Base-by-base conservation (phyloP, 2,888 invertebrate genomes). In the Torymus tubicola region DNA sequence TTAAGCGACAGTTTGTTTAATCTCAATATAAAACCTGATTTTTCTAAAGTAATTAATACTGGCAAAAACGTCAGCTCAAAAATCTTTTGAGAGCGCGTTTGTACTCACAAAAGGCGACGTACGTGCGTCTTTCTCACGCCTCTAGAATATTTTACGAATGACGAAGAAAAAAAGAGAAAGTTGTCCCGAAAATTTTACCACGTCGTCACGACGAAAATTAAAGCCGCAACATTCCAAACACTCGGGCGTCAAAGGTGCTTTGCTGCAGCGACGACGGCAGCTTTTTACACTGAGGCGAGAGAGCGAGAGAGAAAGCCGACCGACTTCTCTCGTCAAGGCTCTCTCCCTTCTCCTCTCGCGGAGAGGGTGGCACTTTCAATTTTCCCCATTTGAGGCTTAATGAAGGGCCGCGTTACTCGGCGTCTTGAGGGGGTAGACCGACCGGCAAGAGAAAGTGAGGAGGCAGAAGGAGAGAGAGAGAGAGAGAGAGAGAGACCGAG, bases 311-410 rank as follows among this genome's bases (percentile, higher is more conserved):
- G 31, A 31, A 31, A 31, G 31, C 70, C 64, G 64, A 71, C 61
- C 68, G 65, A 61, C 42, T 65, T 65, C 63, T 16, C 64, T 16
- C 64, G 52, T 64, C 73, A 65, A 70, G 69, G 31, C 21, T 65
- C 31, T 70, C 74, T 31, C 50, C 18, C 55, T 16, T 61, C 60
- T 42, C 61, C 68, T 21, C 71, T 21, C 57, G 11, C 55, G 13
- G 10, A 55, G 24, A 55, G 57, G 16, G 73, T 65, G 85, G 84
- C 83, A 85, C 87, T 87, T 88, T 88, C 87, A 88, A 88, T 88
- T 88, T 87, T 86, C 86, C 83, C 86, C 85, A 87, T 88, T 87
- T 87, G 85, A 84, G 78, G 78, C 83, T 76, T 87, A 87, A 88
- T 85, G 87, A 87, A 87, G 87, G 85, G 85, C 84, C 85, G 82